Base-by-base conservation (phyloP, 2,888 invertebrate species). In the Prosopocoilus inquinatus region DNA sequence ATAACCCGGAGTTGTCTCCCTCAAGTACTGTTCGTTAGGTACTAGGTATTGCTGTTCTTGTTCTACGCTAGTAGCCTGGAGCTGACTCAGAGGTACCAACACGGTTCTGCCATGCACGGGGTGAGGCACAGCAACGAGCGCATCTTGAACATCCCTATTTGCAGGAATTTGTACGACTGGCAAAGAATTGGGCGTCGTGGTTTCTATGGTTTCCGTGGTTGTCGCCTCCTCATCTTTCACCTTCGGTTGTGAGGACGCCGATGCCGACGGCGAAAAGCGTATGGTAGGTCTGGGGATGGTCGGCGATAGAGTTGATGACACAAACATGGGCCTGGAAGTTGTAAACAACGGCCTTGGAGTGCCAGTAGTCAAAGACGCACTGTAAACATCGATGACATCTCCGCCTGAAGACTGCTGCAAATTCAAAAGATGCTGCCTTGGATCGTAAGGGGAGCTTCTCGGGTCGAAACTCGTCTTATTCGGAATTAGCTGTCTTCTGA, bases 311-410 rank as follows among this genome's bases (percentile, higher is more conserved):
- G 73, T 64, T 11, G 70, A 81, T 1, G 83, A 82, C 33, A 84
- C 74, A 28, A 83, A 69, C 66, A 84, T 78, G 1, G 86, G 80
- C 16, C 85, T 83, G 0, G 84, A 84, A 0, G 87, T 88, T 0
- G 87, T 87, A 64, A 88, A 88, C 11, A 88, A 72, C 0, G 87
- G 88, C 33, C 88, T 77, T 3, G 86, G 82, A 20, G 86, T 82
- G 53, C 82, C 84, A 12, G 83, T 83, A 0, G 85, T 84, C 9
- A 85, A 74, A 16, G 86, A 84, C 34, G 84, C 82, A 33, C 86
- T 87, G 61, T 88, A 89, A 1, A 88, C 85, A 65, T 88, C 88
- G 1, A 85, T 81, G 2, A 84, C 81, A 68, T 89, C 89, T 62
- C 85, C 85, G 9, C 83, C 84, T 13, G 80, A 76, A 0, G 82